Evolutionary conservation across 2,797 vertebrate species (phyloP).

Genomic region (Silurus lanzhouensis): DNA sequence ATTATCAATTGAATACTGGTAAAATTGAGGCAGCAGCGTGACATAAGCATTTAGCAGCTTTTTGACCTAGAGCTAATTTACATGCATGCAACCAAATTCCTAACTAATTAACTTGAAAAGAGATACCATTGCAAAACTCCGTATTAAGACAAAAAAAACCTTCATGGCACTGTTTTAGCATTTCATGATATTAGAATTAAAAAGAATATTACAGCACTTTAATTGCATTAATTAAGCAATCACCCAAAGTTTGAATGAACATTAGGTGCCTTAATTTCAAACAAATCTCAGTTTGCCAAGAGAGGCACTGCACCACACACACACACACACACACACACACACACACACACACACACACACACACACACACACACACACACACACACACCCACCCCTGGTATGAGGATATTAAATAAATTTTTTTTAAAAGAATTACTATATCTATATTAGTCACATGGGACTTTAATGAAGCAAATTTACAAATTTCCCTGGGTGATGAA

Average conservation of each 20-base stretch:
- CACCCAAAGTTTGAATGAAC: slow-evolving; percentile 46
- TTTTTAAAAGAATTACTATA: slow-evolving; percentile 34
- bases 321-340: no score
- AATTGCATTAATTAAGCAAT: slow-evolving; percentile 50
- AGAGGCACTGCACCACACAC: slow-evolving; percentile 26
- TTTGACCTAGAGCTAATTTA: no score
- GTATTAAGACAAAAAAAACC: neutral
- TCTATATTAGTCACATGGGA: slow-evolving; percentile 52
- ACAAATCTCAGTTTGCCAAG: slow-evolving; percentile 36
- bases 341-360: no score
- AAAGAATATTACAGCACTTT: slow-evolving; percentile 14
- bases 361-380: no score
- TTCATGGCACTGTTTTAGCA: slow-evolving; percentile 9
- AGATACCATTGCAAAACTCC: slow-evolving; percentile 5
- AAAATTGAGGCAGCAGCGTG: no score
- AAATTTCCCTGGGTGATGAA: slow-evolving; percentile 45
- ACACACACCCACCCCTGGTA: neutral
- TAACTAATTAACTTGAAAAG: slow-evolving; percentile 8
- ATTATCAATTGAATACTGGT: no score
- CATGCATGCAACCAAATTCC: neutral
- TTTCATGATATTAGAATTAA: slow-evolving; percentile 15
- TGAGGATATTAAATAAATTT: slow-evolving; percentile 52
- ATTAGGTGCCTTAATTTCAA: slow-evolving; percentile 33
- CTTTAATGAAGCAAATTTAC: slow-evolving; percentile 52
- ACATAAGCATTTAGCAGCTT: no score